A percentile compares a stretch with the other conserved stretches of the same genome.
These are phyloP conservation scores for Agelaius tricolor DNA, from an alignment of 2,113 vertebrate species.

Conservation along the genomic window DNA sequence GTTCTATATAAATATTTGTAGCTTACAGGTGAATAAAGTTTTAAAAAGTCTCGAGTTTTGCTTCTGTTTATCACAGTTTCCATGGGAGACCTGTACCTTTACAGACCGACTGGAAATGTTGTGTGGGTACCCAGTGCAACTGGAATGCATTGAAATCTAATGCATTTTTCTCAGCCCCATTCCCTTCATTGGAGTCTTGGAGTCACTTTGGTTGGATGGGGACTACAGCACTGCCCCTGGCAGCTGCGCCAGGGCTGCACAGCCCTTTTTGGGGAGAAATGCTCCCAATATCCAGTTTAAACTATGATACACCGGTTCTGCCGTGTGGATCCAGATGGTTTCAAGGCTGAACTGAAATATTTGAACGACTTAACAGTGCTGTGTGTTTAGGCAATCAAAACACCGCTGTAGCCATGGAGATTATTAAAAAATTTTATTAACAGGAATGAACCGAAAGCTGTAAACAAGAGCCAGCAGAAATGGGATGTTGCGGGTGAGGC, in stretches of 20 bases:
- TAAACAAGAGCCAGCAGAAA: neutral
- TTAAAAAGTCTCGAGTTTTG: neutral
- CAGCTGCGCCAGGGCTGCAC: neutral
- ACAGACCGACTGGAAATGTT: fast-evolving
- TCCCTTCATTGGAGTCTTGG: neutral
- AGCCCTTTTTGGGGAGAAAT: neutral
- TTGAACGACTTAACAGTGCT: neutral
- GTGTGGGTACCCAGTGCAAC: neutral
- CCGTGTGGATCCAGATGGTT: neutral
- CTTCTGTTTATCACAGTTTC: neutral
- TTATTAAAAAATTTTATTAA: conserved; percentile 10
- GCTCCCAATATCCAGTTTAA: neutral
- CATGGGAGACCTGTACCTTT: fast-evolving
- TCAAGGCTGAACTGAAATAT: neutral
- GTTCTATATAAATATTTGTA: fast-evolving
- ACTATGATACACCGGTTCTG: neutral
- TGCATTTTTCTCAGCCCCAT: fast-evolving
- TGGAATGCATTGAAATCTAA: fast-evolving
- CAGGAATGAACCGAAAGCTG: neutral
- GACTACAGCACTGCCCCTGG: neutral
- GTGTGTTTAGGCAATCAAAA: neutral
- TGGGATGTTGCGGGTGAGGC: neutral
- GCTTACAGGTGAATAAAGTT: neutral
- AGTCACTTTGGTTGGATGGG: fast-evolving
- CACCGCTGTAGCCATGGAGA: neutral